Conservation (phyloP, 2,797 vertebrate species). For the Manis pentadactyla region DNA sequence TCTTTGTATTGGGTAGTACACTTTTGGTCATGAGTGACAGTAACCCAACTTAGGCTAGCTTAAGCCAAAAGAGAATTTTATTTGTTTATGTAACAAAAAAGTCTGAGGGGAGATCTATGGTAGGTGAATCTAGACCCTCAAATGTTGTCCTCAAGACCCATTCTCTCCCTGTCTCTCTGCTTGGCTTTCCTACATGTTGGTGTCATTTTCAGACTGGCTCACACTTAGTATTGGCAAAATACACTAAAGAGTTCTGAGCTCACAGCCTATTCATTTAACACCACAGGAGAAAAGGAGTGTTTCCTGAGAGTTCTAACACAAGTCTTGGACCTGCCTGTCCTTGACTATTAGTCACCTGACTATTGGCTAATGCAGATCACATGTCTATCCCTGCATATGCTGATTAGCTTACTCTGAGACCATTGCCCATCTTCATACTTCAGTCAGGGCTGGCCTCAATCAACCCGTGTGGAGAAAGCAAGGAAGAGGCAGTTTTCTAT, state of each 20-base stretch:
- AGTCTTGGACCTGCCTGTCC: not conserved
- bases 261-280: not conserved
- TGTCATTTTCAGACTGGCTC: not conserved
- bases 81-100: not conserved
- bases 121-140: not conserved
- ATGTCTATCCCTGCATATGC: not conserved
- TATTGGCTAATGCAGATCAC: too few relatives aligned
- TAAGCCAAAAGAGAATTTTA: conserved; percentile 24
- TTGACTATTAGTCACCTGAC: not conserved
- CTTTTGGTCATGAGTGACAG: not conserved
- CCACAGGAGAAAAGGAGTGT: not conserved
- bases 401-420: not conserved
- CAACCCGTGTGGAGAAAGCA: not conserved
- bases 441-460: not conserved
- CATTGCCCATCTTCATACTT: not conserved
- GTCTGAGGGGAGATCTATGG: not conserved
- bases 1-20: not conserved
- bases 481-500: not conserved
- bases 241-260: not conserved
- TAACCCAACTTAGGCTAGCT: not conserved
- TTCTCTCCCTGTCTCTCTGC: not conserved
- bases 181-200: not conserved
- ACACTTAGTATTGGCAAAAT: not conserved
- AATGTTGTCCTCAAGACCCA: not conserved
- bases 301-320: not conserved